A percentile compares a stretch with the other conserved stretches of the same genome.
Evolutionary conservation across 1,140 invertebrate species (phyloP).

Genomic region (Zophobas morio): DNA sequence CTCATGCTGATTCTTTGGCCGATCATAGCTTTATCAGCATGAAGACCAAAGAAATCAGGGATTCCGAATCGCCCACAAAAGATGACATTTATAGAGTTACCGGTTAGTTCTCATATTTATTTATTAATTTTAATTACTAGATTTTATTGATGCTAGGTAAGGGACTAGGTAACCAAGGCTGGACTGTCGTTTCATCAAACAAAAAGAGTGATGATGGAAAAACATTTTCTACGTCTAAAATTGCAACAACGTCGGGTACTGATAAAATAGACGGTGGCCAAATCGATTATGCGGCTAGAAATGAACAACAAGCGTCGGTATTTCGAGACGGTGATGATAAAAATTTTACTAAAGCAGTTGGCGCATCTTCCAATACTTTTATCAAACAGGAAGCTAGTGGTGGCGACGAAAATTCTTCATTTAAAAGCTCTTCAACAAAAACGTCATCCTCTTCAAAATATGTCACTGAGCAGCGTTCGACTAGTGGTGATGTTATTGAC

Average conservation of each 20-base stretch:
- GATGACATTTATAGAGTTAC: conserved; percentile 71
- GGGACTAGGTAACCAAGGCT: conserved; percentile 64
- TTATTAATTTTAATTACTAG: not conserved
- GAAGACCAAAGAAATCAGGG: conserved; percentile 83
- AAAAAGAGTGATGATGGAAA: conserved; percentile 69
- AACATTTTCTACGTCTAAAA: conserved; percentile 65
- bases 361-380: conserved; percentile 72
- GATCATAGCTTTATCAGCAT: conserved; percentile 83
- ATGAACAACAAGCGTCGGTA: conserved; percentile 71
- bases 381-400: conserved; percentile 74
- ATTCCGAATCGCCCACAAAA: conserved; percentile 81
- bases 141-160: conserved; percentile 9
- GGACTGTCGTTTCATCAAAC: conserved; percentile 68
- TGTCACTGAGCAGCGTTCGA: conserved; percentile 59
- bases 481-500: conserved; percentile 47
- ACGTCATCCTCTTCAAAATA: conserved; percentile 64
- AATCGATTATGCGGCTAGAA: conserved; percentile 73
- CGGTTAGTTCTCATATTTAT: conserved; percentile 52
- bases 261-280: conserved; percentile 75
- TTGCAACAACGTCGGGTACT: conserved; percentile 67
- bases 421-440: conserved; percentile 68
- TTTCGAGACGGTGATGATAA: conserved; percentile 76
- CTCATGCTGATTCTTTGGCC: conserved; percentile 77
- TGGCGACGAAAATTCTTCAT: conserved; percentile 70
- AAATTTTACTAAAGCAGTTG: conserved; percentile 73